Evolutionary conservation across 2,888 invertebrate genomes (phyloP).

Genomic region (Mylabris sibirica): DNA sequence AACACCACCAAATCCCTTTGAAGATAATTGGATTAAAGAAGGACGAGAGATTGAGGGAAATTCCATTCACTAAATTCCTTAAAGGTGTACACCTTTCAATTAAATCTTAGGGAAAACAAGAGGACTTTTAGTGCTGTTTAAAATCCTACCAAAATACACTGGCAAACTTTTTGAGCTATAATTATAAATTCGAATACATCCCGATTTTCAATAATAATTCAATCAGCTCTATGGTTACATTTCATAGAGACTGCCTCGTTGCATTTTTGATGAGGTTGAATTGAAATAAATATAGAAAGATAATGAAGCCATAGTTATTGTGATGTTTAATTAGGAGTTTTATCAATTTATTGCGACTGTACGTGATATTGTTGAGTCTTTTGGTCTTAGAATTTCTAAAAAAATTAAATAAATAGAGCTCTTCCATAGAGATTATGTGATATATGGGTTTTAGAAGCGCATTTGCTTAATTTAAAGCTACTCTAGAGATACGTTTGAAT

Average conservation of each 20-base stretch:
- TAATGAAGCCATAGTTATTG: not conserved
- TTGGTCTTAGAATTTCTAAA: not conserved
- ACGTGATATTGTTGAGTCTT: not conserved
- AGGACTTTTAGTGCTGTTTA: no score
- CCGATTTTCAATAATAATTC: no score
- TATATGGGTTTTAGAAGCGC: not conserved
- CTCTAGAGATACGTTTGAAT: not conserved
- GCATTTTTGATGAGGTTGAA: no score
- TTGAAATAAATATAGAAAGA: not conserved
- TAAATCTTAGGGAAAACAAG: no score
- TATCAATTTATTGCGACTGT: not conserved
- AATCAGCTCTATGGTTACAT: no score
- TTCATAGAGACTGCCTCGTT: no score
- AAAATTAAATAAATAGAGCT: not conserved
- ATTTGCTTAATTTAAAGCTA: not conserved
- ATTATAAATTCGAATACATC: no score
- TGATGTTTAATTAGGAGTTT: not conserved
- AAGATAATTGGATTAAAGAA: not conserved
- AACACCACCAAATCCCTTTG: not conserved
- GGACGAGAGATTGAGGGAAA: not conserved
- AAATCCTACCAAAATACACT: no score
- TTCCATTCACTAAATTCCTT: no score
- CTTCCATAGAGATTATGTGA: constrained; percentile 1
- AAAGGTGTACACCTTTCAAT: no score
- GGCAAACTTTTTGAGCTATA: no score